These are phyloP conservation scores for Falcaria lacertinaria DNA, from an alignment of 2,888 invertebrate species.

Conservation along the genomic window DNA sequence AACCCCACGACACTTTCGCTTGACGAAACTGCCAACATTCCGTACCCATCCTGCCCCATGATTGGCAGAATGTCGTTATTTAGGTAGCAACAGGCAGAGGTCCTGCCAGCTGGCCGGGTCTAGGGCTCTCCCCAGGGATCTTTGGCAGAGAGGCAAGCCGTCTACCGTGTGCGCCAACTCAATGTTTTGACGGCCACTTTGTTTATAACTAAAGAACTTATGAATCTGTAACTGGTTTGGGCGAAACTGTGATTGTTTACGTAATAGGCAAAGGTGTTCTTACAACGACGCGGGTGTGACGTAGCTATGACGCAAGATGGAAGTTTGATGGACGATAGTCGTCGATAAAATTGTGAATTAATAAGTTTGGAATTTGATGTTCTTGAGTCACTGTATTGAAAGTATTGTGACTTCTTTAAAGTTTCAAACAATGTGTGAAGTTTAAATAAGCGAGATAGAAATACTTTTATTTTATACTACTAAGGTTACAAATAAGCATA, in stretches of 20 bases:
- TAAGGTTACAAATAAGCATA: too few relatives aligned
- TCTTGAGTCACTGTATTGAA: too few relatives aligned
- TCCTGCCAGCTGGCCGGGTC: conserved; percentile 55
- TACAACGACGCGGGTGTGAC: not conserved
- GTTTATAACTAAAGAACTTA: conserved; percentile 26
- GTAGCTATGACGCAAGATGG: not conserved
- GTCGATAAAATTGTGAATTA: too few relatives aligned
- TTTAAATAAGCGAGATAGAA: too few relatives aligned
- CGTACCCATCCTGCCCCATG: not conserved
- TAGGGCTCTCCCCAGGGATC: conserved; percentile 29
- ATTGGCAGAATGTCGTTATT: conserved; percentile 12
- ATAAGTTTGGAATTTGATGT: too few relatives aligned
- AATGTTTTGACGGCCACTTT: conserved; percentile 55
- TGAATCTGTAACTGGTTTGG: conserved; percentile 13
- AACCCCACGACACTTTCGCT: too few relatives aligned
- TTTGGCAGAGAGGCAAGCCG: conserved; percentile 35
- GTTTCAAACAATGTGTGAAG: too few relatives aligned
- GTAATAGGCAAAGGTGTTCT: not conserved
- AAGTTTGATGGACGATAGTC: too few relatives aligned
- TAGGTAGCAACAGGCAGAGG: conserved; percentile 38
- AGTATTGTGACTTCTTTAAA: too few relatives aligned
- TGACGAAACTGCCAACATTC: too few relatives aligned
- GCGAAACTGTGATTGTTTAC: not conserved
- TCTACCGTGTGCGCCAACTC: conserved; percentile 45
- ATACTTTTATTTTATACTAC: too few relatives aligned